A percentile compares a stretch with the other conserved stretches of the same genome.
phyloP scores from a whole-genome alignment of 2,797 vertebrate species.

The Epinephelus malabaricus region DNA sequence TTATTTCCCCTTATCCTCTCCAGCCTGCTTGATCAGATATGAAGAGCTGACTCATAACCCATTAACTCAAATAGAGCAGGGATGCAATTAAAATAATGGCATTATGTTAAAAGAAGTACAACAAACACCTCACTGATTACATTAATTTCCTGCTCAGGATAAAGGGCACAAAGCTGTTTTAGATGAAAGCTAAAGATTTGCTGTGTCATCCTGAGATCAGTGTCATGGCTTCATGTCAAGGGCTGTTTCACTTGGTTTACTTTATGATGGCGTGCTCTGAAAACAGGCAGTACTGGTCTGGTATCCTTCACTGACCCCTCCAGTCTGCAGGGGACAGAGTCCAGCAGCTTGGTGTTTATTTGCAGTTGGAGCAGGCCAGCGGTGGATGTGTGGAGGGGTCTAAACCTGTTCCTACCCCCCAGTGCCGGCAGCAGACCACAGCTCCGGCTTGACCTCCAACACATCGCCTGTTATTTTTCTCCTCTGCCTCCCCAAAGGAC shows the following conservation, averaged over 20 bases:
- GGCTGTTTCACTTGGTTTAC: constrained; percentile 29
- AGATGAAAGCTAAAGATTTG: constrained; percentile 37
- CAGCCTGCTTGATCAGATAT: constrained; percentile 39
- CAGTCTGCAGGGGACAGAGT: constrained; percentile 33
- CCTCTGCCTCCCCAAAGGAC: constrained; percentile 46
- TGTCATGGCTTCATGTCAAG: neutral
- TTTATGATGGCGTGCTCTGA: constrained; percentile 16
- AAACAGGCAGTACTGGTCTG: constrained; percentile 21
- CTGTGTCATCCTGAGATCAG: constrained; percentile 54
- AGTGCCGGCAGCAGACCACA: constrained; percentile 44
- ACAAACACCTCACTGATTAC: neutral
- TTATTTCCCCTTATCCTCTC: no score
- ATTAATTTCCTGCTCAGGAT: neutral
- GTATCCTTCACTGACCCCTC: constrained; percentile 63
- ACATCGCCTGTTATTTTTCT: constrained; percentile 52
- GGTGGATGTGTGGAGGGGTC: constrained; percentile 26
- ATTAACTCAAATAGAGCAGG: constrained; percentile 48
- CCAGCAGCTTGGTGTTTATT: constrained; percentile 65
- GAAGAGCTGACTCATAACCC: constrained; percentile 77
- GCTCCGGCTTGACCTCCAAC: constrained; percentile 65
- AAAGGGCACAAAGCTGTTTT: neutral
- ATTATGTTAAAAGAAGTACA: constrained; percentile 2
- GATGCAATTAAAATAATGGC: constrained; percentile 29
- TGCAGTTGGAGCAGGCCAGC: constrained; percentile 60
- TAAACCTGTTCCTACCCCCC: constrained; percentile 48